Percentiles rank a stretch among this genome's conserved stretches.
Conservation (phyloP, 2,888 invertebrate species). For the Phyllotreta striolata region DNA sequence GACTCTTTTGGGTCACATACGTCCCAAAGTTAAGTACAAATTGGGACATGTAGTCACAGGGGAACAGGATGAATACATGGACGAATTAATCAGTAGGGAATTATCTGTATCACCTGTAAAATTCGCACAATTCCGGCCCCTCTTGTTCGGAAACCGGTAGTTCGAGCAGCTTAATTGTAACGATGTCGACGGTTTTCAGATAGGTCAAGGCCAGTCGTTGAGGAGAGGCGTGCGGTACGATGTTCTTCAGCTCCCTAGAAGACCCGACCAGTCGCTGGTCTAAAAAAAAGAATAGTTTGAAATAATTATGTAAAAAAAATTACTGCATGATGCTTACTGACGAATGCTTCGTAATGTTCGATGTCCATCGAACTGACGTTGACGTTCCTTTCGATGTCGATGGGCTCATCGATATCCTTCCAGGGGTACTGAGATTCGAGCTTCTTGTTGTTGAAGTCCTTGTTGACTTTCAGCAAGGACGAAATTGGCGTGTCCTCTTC, state of each 20-base stretch:
- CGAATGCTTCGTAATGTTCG: conserved; percentile 74
- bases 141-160: conserved; percentile 20
- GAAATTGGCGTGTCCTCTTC: neutral
- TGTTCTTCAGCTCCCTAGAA: conserved; percentile 15
- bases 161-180: conserved; percentile 41
- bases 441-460: conserved; percentile 59
- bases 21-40: neutral
- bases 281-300: neutral
- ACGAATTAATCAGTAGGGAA: too few species aligned
- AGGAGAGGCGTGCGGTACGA: conserved; percentile 4
- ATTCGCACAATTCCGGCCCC: conserved; percentile 64
- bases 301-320: neutral
- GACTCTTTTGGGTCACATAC: too few species aligned
- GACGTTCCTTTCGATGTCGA: conserved; percentile 71
- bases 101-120: conserved; percentile 13
- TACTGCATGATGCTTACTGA: conserved; percentile 47
- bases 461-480: conserved; percentile 41
- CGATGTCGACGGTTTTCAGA: conserved; percentile 46
- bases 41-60: too few species aligned
- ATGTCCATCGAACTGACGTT: conserved; percentile 72
- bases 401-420: conserved; percentile 68
- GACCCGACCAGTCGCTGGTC: neutral
- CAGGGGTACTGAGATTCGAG: conserved; percentile 62
- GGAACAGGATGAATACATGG: too few species aligned
- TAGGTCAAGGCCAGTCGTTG: conserved; percentile 31